Evolutionary conservation across 2,113 vertebrate species (phyloP), one percentile per base, ranked within the genome.

Genomic region (Loxodonta africana): DNA sequence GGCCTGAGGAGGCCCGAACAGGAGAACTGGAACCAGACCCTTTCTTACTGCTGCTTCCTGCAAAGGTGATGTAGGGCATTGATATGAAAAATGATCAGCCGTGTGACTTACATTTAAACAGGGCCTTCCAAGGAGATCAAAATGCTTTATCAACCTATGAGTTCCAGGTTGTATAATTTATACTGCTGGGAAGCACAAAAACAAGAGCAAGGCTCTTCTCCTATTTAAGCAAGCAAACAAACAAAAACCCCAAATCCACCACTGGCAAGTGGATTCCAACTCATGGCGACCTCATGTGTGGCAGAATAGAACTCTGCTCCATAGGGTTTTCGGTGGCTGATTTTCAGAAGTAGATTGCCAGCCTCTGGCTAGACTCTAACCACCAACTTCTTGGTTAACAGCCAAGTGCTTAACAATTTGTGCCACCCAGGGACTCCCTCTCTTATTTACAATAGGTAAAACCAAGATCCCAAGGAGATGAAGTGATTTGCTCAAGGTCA

Each of bases 41-140:
- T n/a, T 83, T 8, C 67, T 63, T 48, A 46, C 21, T 0, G 0
- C 11, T 15, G 1, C 37, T n/a, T 77, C 60, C 26, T 48, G 57
- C 65, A 33, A 48, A 5, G 7, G 5, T 2, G 51, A 41, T 1
- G 0, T 0, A 17, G 62, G 62, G 41, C 4, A 6, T 48, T 37
- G 44, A 18, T 25, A 11, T 4, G 41, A 51, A 26, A 63, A 53
- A 25, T 17, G n/a, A 2, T 4, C 51, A 4, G 1, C 71, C 73
- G 21, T 30, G 41, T n/a, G 23, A 33, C 87, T 71, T 86, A 57
- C 48, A 48, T 23, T 86, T 60, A 77, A 71, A 81, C 41, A 48
- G 26, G 67, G 30, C 57, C 69, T 90, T 96, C 60, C 1, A 5
- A 37, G 46, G 41, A 26, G 15, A 33, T 90, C 28, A n/a, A 25